phyloP scores from a whole-genome alignment of 1,140 invertebrate species.

The Danaus plexippus region DNA sequence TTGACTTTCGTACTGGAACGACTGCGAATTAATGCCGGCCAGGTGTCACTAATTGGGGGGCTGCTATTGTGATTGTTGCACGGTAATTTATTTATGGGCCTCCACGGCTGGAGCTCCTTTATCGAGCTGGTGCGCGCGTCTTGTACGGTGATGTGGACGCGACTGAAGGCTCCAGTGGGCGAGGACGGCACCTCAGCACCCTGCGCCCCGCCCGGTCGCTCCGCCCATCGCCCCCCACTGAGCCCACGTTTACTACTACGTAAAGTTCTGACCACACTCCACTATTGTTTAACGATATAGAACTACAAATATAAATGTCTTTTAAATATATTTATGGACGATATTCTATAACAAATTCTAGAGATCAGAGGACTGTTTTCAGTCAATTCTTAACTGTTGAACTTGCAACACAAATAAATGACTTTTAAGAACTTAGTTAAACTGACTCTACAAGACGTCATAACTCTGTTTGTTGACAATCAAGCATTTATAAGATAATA shows the following conservation, averaged over 20 bases:
- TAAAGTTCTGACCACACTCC: constrained; percentile 9
- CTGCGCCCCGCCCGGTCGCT: constrained; percentile 56
- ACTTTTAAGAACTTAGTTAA: not conserved
- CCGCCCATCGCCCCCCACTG: constrained; percentile 46
- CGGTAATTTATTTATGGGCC: constrained; percentile 63
- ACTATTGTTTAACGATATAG: not conserved
- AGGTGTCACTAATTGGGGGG: constrained; percentile 62
- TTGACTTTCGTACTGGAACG: constrained; percentile 56
- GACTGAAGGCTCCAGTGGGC: constrained; percentile 49
- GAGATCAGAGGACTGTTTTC: too few species aligned
- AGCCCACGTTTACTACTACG: constrained; percentile 38
- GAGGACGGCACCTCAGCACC: constrained; percentile 55
- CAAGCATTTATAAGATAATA: not conserved
- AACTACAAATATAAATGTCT: too few species aligned
- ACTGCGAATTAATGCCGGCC: constrained; percentile 62
- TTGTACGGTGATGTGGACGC: constrained; percentile 36
- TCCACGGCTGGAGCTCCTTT: constrained; percentile 13
- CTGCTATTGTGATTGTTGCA: constrained; percentile 52
- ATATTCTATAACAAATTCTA: too few species aligned
- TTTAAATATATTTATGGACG: too few species aligned
- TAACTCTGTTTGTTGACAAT: not conserved
- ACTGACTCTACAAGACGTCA: not conserved
- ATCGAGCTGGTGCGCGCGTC: constrained; percentile 40
- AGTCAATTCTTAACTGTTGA: not conserved
- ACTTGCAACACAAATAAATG: not conserved